Conservation (phyloP, 2,113 vertebrate species). For the Bucco capensis region DNA sequence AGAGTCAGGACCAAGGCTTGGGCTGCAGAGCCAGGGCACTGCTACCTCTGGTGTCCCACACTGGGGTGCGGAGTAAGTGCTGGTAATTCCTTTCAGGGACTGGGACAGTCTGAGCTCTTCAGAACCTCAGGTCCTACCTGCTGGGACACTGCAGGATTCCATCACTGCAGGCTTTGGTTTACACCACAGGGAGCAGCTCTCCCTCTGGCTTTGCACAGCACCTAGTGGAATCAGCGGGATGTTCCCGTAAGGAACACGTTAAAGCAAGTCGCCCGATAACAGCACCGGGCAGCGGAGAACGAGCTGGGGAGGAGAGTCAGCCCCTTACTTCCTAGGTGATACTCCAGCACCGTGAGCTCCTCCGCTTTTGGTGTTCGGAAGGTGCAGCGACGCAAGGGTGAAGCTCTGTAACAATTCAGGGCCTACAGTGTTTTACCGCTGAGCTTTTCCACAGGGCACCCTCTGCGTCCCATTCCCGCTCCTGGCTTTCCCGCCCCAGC, state of each 20-base stretch:
- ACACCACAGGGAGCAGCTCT: not conserved
- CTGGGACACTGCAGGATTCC: fast-evolving
- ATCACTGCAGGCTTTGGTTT: fast-evolving
- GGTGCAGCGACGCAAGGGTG: not conserved
- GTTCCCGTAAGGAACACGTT: not conserved
- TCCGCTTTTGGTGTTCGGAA: not conserved
- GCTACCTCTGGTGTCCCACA: no score
- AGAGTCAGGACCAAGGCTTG: no score
- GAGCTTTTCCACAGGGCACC: not conserved
- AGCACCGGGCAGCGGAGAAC: not conserved
- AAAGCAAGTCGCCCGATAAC: fast-evolving
- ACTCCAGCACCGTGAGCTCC: not conserved
- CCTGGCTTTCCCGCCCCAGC: not conserved
- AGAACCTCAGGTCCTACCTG: not conserved
- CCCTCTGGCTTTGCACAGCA: not conserved
- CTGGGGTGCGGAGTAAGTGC: not conserved
- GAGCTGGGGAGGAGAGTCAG: not conserved
- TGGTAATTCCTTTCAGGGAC: not conserved
- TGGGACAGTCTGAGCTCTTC: not conserved
- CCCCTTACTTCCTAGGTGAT: fast-evolving
- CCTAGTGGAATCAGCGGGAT: not conserved
- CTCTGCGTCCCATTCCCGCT: not conserved
- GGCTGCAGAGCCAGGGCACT: no score
- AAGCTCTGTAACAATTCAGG: not conserved
- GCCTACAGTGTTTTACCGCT: no score